Conservation (phyloP, 2,888 invertebrate genomes). For the Hyles lineata region DNA sequence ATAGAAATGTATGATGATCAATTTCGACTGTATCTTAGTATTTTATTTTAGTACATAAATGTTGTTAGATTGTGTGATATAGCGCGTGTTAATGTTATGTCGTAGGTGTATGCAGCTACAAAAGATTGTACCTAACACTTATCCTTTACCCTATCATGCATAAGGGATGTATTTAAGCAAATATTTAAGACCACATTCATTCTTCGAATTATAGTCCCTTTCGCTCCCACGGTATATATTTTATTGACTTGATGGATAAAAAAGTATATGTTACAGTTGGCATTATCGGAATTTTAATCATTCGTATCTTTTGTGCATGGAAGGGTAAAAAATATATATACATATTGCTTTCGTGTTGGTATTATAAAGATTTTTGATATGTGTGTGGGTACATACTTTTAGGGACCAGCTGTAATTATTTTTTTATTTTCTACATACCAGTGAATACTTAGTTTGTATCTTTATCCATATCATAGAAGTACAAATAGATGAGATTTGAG, state of each 20-base stretch:
- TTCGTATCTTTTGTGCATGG: not conserved
- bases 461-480: slow-evolving; percentile 12
- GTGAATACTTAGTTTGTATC: slow-evolving; percentile 6
- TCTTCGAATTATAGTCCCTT: no score
- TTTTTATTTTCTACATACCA: slow-evolving; percentile 4
- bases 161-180: not conserved
- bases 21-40: slow-evolving; percentile 8
- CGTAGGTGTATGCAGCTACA: slow-evolving; percentile 19
- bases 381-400: slow-evolving; percentile 21
- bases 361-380: slow-evolving; percentile 8
- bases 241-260: no score
- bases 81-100: slow-evolving; percentile 9
- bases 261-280: no score
- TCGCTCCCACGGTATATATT: no score
- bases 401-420: slow-evolving; percentile 14
- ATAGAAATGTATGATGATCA: not conserved
- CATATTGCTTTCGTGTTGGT: slow-evolving; percentile 13
- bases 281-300: not conserved
- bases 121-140: slow-evolving; percentile 17
- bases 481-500: slow-evolving; percentile 12
- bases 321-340: slow-evolving; percentile 6
- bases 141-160: not conserved
- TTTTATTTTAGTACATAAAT: slow-evolving; percentile 28
- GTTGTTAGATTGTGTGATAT: slow-evolving; percentile 31
- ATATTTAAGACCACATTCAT: not conserved